phyloP scores from a whole-genome alignment of 2,797 vertebrate genomes.

The Lophotriccus pileatus region DNA sequence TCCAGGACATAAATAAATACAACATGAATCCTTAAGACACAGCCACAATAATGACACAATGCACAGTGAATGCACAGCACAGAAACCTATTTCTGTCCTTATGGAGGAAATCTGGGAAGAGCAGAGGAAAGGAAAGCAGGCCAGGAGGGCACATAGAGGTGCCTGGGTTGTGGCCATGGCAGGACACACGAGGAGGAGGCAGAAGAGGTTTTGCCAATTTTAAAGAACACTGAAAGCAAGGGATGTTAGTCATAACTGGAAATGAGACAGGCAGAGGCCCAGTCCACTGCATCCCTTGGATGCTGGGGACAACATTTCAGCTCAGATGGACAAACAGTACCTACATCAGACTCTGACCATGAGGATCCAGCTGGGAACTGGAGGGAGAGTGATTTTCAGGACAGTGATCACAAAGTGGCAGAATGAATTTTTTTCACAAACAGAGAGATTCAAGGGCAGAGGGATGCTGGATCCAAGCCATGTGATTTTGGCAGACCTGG shows the following conservation, averaged over 20 bases:
- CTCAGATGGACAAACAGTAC: background rate
- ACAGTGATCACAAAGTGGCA: background rate
- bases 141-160: rapidly evolving
- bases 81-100: background rate
- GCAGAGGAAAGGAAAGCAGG: background rate
- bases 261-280: background rate
- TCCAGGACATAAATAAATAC: background rate
- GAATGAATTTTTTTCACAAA: background rate
- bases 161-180: background rate
- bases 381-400: background rate
- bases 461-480: background rate
- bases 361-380: background rate
- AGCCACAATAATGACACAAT: background rate
- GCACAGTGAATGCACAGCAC: background rate
- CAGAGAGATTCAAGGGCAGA: background rate
- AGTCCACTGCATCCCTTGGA: background rate
- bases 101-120: background rate
- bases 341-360: background rate
- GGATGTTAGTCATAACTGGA: background rate
- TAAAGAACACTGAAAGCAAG: background rate
- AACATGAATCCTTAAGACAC: background rate
- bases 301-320: background rate
- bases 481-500: rapidly evolving
- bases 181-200: background rate
- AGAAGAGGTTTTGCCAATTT: background rate